Conservation (phyloP, 2,797 vertebrate species). For the Esox masquinongy region DNA sequence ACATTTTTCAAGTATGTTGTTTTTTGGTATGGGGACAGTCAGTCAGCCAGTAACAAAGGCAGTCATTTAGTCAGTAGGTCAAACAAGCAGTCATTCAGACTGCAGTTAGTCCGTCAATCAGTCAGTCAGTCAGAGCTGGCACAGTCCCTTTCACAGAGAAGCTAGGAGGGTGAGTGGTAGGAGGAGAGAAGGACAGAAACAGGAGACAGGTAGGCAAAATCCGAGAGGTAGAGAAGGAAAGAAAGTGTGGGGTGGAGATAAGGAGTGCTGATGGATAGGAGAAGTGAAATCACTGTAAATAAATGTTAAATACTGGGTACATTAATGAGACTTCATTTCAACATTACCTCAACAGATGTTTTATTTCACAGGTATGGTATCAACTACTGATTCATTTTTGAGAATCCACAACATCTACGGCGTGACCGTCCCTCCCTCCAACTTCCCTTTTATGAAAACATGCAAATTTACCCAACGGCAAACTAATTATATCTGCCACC, state of each 20-base stretch:
- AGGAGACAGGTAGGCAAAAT: not conserved
- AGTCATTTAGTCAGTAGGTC: too few species aligned
- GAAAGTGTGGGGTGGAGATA: not conserved
- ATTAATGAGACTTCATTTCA: not conserved
- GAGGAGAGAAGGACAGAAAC: not conserved
- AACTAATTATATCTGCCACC: slow-evolving; percentile 85
- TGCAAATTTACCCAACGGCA: slow-evolving; percentile 82
- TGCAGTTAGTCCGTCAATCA: not conserved
- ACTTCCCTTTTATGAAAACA: slow-evolving; percentile 83
- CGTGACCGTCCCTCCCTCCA: slow-evolving; percentile 40
- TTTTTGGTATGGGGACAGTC: too few species aligned
- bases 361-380: not conserved
- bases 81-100: not conserved
- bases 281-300: not conserved
- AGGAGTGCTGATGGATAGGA: not conserved
- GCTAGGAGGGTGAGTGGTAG: not conserved
- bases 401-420: not conserved
- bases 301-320: not conserved
- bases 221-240: not conserved
- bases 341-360: not conserved
- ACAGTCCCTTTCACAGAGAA: slow-evolving; percentile 44
- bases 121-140: slow-evolving; percentile 31
- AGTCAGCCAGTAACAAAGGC: too few species aligned
- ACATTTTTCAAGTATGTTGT: too few species aligned
- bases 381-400: not conserved